These are phyloP conservation scores for Caenorhabditis sp. DNA, from an alignment of 2,888 invertebrate genomes.

Conservation along the genomic window DNA sequence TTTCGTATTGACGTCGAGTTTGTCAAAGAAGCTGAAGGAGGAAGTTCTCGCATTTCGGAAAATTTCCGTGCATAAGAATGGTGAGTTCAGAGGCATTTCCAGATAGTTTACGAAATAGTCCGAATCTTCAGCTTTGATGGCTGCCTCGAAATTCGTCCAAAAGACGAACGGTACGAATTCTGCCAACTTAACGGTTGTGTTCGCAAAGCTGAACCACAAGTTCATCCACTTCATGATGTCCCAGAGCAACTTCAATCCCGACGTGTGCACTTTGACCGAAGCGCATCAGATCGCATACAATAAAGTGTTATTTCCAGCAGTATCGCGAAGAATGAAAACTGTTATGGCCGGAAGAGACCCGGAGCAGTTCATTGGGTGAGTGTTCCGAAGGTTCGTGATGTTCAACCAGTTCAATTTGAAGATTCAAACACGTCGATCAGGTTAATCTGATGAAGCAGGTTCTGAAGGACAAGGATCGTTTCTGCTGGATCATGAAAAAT, in stretches of 20 bases:
- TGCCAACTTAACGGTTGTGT: not conserved
- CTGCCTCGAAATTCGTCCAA: not conserved
- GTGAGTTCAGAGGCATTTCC: not conserved
- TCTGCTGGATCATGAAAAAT: conserved; percentile 37
- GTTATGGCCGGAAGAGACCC: conserved; percentile 50
- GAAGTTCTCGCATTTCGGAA: not conserved
- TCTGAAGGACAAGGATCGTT: conserved; percentile 10
- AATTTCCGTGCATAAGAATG: not conserved
- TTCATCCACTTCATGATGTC: too few species aligned
- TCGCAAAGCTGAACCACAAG: too few species aligned
- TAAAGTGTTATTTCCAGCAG: too few species aligned
- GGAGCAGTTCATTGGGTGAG: conserved; percentile 19
- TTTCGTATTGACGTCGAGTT: too few species aligned
- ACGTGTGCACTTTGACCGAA: too few species aligned
- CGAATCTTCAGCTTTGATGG: conserved; percentile 26
- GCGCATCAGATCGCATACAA: conserved; percentile 8
- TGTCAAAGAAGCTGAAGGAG: too few species aligned
- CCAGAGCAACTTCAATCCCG: too few species aligned
- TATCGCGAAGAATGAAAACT: conserved; percentile 22
- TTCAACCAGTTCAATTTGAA: not conserved
- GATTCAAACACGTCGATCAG: not conserved
- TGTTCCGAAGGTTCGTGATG: not conserved
- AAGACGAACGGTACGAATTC: not conserved
- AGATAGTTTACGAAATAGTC: not conserved
- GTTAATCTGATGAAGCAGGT: conserved; percentile 26